A percentile compares a stretch with the other conserved stretches of the same genome.
phyloP scores from a whole-genome alignment of 2,888 invertebrate species.

The Lochmaea capreae region DNA sequence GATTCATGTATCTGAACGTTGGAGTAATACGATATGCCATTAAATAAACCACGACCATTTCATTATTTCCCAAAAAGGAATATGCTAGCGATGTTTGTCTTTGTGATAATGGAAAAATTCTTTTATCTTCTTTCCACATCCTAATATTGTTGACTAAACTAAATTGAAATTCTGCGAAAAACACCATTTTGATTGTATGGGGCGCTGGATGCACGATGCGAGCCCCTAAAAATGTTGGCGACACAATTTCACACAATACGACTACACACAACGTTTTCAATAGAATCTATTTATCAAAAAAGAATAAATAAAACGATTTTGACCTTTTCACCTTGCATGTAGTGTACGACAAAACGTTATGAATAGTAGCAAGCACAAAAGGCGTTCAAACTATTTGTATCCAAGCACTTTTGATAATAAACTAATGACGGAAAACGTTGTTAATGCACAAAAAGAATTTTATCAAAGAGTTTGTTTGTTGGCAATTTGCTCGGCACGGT shows the following conservation, averaged over 20 bases:
- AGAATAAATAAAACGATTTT: constrained; percentile 7
- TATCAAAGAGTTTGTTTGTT: constrained; percentile 16
- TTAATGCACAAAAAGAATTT: constrained; percentile 22
- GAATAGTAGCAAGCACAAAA: constrained; percentile 6
- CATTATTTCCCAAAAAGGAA: too few relatives aligned
- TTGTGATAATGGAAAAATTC: neutral
- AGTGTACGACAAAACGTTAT: constrained; percentile 7
- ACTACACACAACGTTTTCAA: neutral
- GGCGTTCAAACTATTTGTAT: constrained; percentile 23
- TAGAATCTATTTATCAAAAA: constrained; percentile 11
- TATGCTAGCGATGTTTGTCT: neutral
- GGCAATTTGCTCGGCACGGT: constrained; percentile 10
- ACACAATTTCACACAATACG: too few relatives aligned
- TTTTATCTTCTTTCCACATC: neutral
- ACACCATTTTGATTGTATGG: neutral
- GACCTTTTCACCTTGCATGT: constrained; percentile 25
- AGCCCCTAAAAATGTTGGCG: neutral
- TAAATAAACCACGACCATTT: too few relatives aligned
- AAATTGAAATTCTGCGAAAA: neutral
- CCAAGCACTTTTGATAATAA: constrained; percentile 17
- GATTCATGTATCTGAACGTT: too few relatives aligned
- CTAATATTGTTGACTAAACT: neutral
- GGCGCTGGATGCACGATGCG: neutral
- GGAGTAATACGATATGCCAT: neutral
- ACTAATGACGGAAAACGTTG: constrained; percentile 15